Base-by-base conservation (phyloP, 2,797 vertebrate genomes). In the Acipenser ruthenus region DNA sequence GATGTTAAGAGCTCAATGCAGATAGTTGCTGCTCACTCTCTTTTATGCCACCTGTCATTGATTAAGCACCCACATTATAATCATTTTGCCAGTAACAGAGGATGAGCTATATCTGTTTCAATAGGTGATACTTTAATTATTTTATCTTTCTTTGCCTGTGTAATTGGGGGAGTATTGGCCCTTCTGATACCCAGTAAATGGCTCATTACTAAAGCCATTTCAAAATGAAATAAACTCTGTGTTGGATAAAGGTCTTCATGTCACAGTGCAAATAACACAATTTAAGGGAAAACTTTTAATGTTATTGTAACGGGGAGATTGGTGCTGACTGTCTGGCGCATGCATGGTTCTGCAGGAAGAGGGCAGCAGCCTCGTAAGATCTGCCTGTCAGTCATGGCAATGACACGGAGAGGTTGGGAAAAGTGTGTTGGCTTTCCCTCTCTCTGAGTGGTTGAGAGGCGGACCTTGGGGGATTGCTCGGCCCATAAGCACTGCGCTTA, bases 161-260 rank as follows among this genome's bases (percentile, higher is more conserved):
- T 82, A 75, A 86, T 80, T 76, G 67, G 73, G 66, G 75, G 66
- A 78, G 77, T 53, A 62, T 81, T 88, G 86, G 85, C 78, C 75
- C 75, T 56, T 37, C 71, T 60, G 79, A 85, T 83, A 80, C 72
- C 48, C 50, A 0, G 60, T 81, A 84, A 87, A 84, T 78, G 84
- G 82, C 85, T 82, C 77, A 77, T 85, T 89, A 86, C 87, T 80
- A 79, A 74, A 77, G 81, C 81, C 73, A 66, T 76, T 74, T 75
- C 11, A 65, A 71, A 79, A 77, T 76, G 59, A 70, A 70, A 72
- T 74, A 79, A 80, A 75, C 82, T 77, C 77, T 23, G 80, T 77
- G 87, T 89, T 87, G 84, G 71, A 77, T 76, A 68, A 69, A 72
- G n/a, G n/a, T n/a, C n/a, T n/a, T n/a, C n/a, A n/a, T n/a, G n/a